phyloP scores from a whole-genome alignment of 2,888 invertebrate genomes.

The Platynereis dumerilii region DNA sequence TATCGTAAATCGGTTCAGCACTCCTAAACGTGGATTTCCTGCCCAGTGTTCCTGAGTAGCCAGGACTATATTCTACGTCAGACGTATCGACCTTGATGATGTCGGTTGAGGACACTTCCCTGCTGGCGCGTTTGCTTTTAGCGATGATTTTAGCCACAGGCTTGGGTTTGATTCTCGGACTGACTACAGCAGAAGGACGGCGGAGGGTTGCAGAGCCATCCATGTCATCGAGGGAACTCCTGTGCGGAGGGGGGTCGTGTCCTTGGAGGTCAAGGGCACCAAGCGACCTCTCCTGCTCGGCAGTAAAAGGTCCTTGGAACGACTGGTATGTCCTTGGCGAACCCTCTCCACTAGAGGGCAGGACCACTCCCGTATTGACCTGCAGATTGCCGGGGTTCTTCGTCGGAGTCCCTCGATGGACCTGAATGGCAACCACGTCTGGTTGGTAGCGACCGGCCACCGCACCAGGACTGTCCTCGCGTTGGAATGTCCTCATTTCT shows the following conservation, averaged over 20 bases:
- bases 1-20: conserved; percentile 27
- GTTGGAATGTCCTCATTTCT: conserved; percentile 3
- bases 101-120: conserved; percentile 39
- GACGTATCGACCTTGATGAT: conserved; percentile 19
- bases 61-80: conserved; percentile 3
- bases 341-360: background rate
- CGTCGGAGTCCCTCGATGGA: conserved; percentile 23
- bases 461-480: background rate
- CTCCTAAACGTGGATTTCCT: conserved; percentile 20
- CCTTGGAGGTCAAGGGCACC: conserved; percentile 3
- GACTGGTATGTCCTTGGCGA: conserved; percentile 10
- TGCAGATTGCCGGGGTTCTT: background rate
- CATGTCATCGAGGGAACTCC: conserved; percentile 10
- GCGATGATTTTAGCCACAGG: conserved; percentile 55
- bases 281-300: background rate
- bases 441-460: conserved; percentile 52
- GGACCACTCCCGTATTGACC: no score
- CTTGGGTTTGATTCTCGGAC: conserved; percentile 76
- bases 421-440: conserved; percentile 63
- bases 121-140: conserved; percentile 49
- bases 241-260: background rate
- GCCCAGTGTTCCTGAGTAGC: conserved; percentile 22
- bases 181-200: conserved; percentile 80
- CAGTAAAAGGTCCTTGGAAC: conserved; percentile 8
- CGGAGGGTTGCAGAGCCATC: conserved; percentile 83